Evolutionary conservation across 2,797 vertebrate genomes (phyloP), one percentile per base, ranked within the genome.

Genomic region (Gymnothorax javanicus): DNA sequence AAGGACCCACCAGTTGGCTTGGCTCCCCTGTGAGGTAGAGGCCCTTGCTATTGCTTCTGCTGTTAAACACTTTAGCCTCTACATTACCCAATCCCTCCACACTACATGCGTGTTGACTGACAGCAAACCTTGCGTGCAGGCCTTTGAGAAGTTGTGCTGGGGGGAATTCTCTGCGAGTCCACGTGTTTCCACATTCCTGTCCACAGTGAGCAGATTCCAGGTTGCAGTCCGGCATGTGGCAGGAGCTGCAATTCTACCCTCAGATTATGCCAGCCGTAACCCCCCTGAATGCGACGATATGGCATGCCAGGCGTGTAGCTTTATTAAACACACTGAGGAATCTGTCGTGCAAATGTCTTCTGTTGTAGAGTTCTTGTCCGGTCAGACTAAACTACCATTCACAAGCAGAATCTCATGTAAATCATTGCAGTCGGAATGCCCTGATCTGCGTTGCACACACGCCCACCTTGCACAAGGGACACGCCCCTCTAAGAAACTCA

Each of bases 11-110:
- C 58, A 84, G 58, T 4, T 84, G 25, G 33, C 57, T 20, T 84
- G 58, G 58, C 82, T 84, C 4, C 82, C 82, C 82, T 84, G 82
- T 62, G 82, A 84, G 25, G 25, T 84, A 43, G 58, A 84, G 15
- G 82, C 82, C 3, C 82, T 84, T 13, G 58, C 82, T 15, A 62
- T 84, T 84, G 82, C 82, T 62, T 27, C 82, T 4, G 57, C 58
- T 64, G 82, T 62, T 12, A 84, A 62, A 43, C 82, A 84, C 57
- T 64, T 62, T 20, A 43, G 58, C n/a, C 82, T 27, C n/a, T 84
- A 84, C 25, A 43, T 58, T 58, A 83, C 59, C 56, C 82, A 83
- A 54, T 83, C 82, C 11, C 25, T 58, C n/a, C 52, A 83, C 6
- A 83, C 9, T 7, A n/a, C 52, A 57, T 83, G 82, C 59, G 23